These are phyloP conservation scores for Ceuthmochares aereus DNA, from an alignment of 2,113 vertebrate species.

Conservation along the genomic window DNA sequence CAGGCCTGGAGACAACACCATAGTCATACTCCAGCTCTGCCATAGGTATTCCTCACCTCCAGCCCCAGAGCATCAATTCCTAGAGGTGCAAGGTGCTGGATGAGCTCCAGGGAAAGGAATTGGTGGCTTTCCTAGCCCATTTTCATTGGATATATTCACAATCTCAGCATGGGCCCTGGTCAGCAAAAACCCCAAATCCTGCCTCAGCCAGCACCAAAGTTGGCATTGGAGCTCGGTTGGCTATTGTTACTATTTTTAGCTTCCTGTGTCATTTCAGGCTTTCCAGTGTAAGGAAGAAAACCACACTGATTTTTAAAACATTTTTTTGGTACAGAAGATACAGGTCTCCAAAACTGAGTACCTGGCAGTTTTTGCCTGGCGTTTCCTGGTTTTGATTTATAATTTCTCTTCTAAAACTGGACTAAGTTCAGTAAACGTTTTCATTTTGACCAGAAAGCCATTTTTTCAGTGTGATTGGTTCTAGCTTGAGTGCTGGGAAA, in stretches of 20 bases:
- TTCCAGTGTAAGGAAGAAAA: neutral
- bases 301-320: neutral
- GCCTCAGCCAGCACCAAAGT: neutral
- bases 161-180: neutral
- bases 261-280: constrained; percentile 42
- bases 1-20: accelerated
- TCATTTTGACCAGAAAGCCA: neutral
- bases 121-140: neutral
- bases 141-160: neutral
- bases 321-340: neutral
- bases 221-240: neutral
- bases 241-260: constrained; percentile 34
- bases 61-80: neutral
- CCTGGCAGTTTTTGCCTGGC: neutral
- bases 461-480: neutral
- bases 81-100: accelerated
- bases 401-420: neutral
- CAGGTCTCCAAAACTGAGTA: neutral
- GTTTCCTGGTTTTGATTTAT: constrained; percentile 17
- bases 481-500: neutral
- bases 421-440: neutral
- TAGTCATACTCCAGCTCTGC: neutral
- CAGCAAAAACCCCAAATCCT: neutral
- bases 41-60: neutral
- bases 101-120: neutral